phyloP scores from a whole-genome alignment of 2,113 vertebrate genomes.

The Perccottus glenii region DNA sequence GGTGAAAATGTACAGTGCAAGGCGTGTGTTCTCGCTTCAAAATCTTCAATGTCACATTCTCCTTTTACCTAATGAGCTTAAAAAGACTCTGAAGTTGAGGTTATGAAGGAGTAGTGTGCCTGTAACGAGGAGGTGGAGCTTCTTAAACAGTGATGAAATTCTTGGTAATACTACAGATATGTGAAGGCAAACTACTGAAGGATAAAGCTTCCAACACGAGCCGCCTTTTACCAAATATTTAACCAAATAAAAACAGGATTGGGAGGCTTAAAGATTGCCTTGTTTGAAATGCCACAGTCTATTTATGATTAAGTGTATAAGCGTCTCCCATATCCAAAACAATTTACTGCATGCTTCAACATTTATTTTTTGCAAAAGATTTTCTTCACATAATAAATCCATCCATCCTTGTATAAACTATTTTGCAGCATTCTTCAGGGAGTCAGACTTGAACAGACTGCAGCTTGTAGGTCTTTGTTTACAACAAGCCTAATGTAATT shows the following conservation, averaged over 20 bases:
- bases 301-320: not conserved
- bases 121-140: slow-evolving; percentile 47
- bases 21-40: slow-evolving; percentile 31
- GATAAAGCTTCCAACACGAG: not conserved
- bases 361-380: slow-evolving; percentile 12
- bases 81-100: slow-evolving; percentile 27
- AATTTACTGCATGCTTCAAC: slow-evolving; percentile 15
- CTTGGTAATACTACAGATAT: slow-evolving; percentile 49
- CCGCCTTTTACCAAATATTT: not conserved
- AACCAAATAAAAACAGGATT: slow-evolving; percentile 1
- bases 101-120: slow-evolving; percentile 31
- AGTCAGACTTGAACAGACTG: slow-evolving; percentile 50
- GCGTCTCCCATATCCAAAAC: slow-evolving; percentile 4
- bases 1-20: not conserved
- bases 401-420: slow-evolving; percentile 42
- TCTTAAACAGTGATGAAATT: slow-evolving; percentile 58
- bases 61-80: slow-evolving; percentile 59
- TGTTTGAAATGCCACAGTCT: not conserved
- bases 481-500: slow-evolving; percentile 69
- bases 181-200: slow-evolving; percentile 3
- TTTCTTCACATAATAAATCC: slow-evolving; percentile 40
- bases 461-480: slow-evolving; percentile 64
- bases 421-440: slow-evolving; percentile 46
- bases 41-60: slow-evolving; percentile 38
- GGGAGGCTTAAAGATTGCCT: not conserved